These are phyloP conservation scores for Syndactyla subalaris DNA, from an alignment of 2,797 vertebrate species.

Conservation along the genomic window DNA sequence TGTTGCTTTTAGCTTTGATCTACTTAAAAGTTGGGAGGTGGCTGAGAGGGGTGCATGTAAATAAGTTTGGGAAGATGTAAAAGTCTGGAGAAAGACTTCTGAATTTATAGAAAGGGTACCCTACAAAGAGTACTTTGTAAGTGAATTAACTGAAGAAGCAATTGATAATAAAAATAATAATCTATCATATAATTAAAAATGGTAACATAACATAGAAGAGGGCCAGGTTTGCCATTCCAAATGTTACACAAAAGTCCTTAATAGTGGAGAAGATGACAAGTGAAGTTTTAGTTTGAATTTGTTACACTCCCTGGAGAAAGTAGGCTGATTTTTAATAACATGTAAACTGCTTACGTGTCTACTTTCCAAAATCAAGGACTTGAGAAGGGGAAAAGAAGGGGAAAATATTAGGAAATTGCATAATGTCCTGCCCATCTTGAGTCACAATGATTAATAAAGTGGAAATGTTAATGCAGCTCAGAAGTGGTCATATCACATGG, in stretches of 20 bases:
- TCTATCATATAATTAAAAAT: neutral
- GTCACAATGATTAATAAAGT: constrained; percentile 33
- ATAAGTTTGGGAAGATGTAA: neutral
- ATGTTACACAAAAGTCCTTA: neutral
- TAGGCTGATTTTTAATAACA: neutral
- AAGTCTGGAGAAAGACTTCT: neutral
- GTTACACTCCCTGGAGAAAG: neutral
- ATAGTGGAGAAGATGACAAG: neutral
- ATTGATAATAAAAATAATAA: neutral
- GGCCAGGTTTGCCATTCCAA: neutral
- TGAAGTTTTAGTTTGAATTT: neutral
- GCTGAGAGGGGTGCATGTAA: accelerated
- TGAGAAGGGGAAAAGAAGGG: accelerated
- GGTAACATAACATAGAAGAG: neutral
- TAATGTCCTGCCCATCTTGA: neutral
- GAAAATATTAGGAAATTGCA: neutral
- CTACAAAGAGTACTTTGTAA: neutral
- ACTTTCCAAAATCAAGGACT: constrained; percentile 21
- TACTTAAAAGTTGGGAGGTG: neutral
- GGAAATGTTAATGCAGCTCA: constrained; percentile 16
- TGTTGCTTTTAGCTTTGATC: neutral
- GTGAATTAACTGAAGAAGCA: neutral
- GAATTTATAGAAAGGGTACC: neutral
- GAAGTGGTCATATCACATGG: neutral
- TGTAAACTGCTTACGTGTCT: neutral